These are phyloP conservation scores for Microcebus tavaratra DNA, from an alignment of 2,113 vertebrate species.

Conservation along the genomic window DNA sequence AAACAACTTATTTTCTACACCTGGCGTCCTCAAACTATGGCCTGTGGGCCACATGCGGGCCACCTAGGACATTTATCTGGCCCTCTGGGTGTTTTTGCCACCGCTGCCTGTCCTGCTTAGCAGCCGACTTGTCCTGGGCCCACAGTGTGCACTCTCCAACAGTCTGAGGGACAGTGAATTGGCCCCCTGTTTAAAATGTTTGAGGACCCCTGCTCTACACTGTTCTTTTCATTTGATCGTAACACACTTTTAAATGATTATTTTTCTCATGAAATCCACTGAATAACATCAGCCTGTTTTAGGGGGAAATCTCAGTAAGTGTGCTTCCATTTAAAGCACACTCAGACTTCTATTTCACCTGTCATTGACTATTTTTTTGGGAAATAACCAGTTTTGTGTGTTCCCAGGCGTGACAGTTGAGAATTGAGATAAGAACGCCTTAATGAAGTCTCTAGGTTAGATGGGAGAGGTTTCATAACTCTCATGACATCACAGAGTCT, in stretches of 20 bases:
- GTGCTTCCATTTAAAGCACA: constrained; percentile 9
- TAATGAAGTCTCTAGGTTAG: background rate
- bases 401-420: background rate
- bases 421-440: background rate
- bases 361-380: background rate
- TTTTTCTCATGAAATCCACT: background rate
- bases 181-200: too few relatives aligned
- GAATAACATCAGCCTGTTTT: background rate
- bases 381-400: background rate
- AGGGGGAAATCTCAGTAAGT: background rate
- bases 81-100: too few relatives aligned
- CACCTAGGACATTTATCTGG: too few relatives aligned
- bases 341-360: background rate
- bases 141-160: too few relatives aligned
- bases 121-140: too few relatives aligned
- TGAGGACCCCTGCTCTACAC: background rate
- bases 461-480: background rate
- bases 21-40: too few relatives aligned
- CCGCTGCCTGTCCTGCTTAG: too few relatives aligned
- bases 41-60: too few relatives aligned
- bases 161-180: too few relatives aligned
- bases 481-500: background rate
- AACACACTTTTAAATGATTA: background rate
- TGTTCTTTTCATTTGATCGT: background rate
- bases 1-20: background rate